Base-by-base conservation (phyloP, 1,140 invertebrate genomes). In the Liolophura sinensis region DNA sequence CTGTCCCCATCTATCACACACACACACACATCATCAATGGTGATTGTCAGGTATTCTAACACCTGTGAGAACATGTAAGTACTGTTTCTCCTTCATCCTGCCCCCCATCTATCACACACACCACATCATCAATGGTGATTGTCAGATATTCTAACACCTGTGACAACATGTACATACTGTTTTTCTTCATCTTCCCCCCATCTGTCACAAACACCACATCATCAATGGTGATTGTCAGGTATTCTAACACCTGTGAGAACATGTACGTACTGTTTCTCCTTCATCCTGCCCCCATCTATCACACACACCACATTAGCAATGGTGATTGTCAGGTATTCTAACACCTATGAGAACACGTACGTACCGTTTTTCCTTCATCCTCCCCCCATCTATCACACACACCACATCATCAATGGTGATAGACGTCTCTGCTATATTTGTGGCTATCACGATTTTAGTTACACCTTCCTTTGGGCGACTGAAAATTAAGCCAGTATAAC, bases 351-450 rank as follows among this genome's bases (percentile, higher is more conserved):
- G 31, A 69, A 18, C 48, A 9, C 0, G 31, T 63, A 51, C 57
- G 64, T 77, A 83, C 84, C 88, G 79, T 91, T 82, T 83, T 70
- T 86, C 74, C 58, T 89, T 89, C 9, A 90, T 88, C 78, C 89
- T 90, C 0, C 93, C 93, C 80, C 88, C 89, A 82, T 96, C 92
- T 64, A 96, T 88, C 0, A 96, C 93, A 83, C 89, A 94, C 0
- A 94, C 91, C 56, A 96, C 89, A 82, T 96, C 94, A 83, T 96
- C 92, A 71, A 96, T 94, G 20, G 94, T 96, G 73, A 96, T 93
- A 31, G 84, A 84, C 14, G 84, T 86, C 67, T 87, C 85, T 16
- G 85, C 85, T 60, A 87, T 86, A 71, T 86, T 86, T 15, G 85
- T 87, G 24, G 85, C 77, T 63, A 87, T 78, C 57, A 87, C 84